Conservation (phyloP, 2,113 vertebrate species). For the Oncorhynchus kisutch region DNA sequence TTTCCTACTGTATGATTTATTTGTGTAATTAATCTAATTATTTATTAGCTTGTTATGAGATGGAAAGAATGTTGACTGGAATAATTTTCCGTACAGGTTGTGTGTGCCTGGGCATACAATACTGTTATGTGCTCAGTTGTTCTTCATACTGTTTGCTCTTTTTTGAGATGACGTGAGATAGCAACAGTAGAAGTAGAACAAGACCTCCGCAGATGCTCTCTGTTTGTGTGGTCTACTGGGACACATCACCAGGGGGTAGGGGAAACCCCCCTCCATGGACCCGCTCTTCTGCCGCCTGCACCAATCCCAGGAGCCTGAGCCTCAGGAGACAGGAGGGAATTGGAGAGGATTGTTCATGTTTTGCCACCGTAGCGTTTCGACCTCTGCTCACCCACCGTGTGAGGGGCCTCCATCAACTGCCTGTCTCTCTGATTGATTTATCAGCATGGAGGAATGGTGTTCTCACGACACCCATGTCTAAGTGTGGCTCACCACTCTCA, state of each 20-base stretch:
- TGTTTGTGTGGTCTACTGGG: slow-evolving; percentile 27
- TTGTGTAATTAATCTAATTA: background rate
- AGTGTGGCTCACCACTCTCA: slow-evolving; percentile 27
- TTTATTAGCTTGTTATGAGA: background rate
- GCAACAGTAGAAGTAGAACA: background rate
- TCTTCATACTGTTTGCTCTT: too few species aligned
- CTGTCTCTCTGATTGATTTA: slow-evolving; percentile 37
- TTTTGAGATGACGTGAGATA: background rate
- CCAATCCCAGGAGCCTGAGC: slow-evolving; percentile 7
- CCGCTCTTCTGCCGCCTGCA: slow-evolving; percentile 4
- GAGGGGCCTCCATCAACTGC: slow-evolving; percentile 43
- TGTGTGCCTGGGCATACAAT: too few species aligned
- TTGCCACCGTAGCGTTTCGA: slow-evolving; percentile 32
- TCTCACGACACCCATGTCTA: slow-evolving; percentile 17
- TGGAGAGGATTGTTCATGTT: slow-evolving; percentile 10
- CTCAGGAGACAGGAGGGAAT: background rate
- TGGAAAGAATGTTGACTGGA: background rate
- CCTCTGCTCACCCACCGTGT: slow-evolving; percentile 33
- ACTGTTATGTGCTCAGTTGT: too few species aligned
- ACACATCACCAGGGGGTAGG: slow-evolving; percentile 19
- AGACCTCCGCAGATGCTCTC: background rate
- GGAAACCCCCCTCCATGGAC: slow-evolving; percentile 25
- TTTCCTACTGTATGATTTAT: slow-evolving; percentile 1
- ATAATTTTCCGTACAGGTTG: background rate
- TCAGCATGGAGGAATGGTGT: slow-evolving; percentile 13